These are phyloP conservation scores for Drosophila anomalata DNA, from an alignment of 2,888 invertebrate genomes.

Conservation along the genomic window DNA sequence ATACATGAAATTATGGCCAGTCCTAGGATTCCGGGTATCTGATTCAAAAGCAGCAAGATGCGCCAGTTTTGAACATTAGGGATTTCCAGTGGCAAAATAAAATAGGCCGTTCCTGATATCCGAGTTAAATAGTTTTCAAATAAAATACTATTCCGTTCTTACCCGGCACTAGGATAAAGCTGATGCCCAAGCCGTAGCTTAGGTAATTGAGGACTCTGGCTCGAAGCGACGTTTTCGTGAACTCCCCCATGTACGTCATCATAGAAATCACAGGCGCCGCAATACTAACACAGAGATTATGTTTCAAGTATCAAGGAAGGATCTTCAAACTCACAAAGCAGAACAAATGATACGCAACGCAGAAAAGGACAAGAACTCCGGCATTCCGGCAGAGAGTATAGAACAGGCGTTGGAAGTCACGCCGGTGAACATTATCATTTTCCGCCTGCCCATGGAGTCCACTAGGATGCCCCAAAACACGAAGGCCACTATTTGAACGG, in stretches of 20 bases:
- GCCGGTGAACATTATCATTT: not conserved
- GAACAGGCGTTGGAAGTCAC: not conserved
- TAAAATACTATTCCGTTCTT: not conserved
- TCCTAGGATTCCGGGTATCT: slow-evolving; percentile 20
- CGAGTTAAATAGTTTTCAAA: not conserved
- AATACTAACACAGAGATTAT: slow-evolving; percentile 21
- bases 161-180: slow-evolving; percentile 42
- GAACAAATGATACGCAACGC: not conserved
- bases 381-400: slow-evolving; percentile 16
- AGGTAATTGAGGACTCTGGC: slow-evolving; percentile 30
- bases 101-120: slow-evolving; percentile 13
- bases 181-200: slow-evolving; percentile 12
- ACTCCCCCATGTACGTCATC: slow-evolving; percentile 49
- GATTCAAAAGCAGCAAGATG: slow-evolving; percentile 9
- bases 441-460: slow-evolving; percentile 16
- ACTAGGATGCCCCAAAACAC: not conserved
- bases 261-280: slow-evolving; percentile 10
- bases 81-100: slow-evolving; percentile 6
- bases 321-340: slow-evolving; percentile 14
- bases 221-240: slow-evolving; percentile 19
- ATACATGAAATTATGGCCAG: not conserved
- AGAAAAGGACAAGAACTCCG: slow-evolving; percentile 21
- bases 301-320: slow-evolving; percentile 33
- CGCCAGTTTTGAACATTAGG: slow-evolving; percentile 35
- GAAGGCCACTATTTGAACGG: slow-evolving; percentile 1